A percentile compares a stretch with the other conserved stretches of the same genome.
Evolutionary conservation across 2,797 vertebrate species (phyloP).

Genomic region (Micropoecilia bifurca): DNA sequence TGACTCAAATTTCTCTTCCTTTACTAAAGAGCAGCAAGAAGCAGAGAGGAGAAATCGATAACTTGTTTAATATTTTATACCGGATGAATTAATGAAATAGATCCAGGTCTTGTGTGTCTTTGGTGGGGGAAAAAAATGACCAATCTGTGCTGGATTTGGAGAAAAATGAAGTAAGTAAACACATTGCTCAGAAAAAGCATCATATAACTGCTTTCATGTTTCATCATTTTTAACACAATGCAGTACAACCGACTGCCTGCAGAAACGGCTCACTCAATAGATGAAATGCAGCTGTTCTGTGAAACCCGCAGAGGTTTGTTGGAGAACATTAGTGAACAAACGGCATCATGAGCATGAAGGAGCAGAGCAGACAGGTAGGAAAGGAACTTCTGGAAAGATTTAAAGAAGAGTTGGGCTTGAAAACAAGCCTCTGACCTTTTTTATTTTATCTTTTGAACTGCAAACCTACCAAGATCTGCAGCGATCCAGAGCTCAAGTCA

Average conservation of each 20-base stretch:
- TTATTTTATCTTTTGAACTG: background rate
- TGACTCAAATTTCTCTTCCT: constrained; percentile 18
- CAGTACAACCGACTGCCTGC: background rate
- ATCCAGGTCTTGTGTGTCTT: constrained; percentile 15
- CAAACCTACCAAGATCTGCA: background rate
- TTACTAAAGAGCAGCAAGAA: constrained; percentile 10
- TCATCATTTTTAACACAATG: background rate
- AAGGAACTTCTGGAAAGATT: background rate
- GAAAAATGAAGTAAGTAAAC: background rate
- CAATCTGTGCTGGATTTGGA: constrained; percentile 1
- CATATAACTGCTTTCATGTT: background rate
- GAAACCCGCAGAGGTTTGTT: background rate
- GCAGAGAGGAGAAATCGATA: constrained; percentile 21
- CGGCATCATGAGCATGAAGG: background rate
- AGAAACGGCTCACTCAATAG: background rate
- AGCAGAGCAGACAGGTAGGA: background rate
- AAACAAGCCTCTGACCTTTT: background rate
- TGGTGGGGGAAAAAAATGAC: constrained; percentile 9
- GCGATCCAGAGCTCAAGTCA: background rate
- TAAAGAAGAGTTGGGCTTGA: background rate
- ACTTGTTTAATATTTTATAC: constrained; percentile 49
- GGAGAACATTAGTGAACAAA: background rate
- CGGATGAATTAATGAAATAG: constrained; percentile 36
- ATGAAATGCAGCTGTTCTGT: background rate
- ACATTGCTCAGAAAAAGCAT: background rate